Base-by-base conservation (phyloP, 2,113 vertebrate genomes). In the Psammodynastes pulverulentus region DNA sequence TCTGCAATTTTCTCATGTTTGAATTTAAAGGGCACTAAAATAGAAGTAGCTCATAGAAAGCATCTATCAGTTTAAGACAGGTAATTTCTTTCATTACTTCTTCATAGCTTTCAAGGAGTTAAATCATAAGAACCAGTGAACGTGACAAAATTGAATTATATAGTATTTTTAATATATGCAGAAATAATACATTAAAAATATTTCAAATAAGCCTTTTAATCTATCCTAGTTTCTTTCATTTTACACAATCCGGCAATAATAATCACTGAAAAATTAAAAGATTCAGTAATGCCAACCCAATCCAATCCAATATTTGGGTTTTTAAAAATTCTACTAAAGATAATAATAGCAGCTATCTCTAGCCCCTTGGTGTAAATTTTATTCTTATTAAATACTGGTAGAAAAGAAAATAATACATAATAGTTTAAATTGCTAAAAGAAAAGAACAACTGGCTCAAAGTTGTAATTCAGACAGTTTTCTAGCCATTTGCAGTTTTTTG, bases 1-100 rank as follows among this genome's bases (percentile, higher is more conserved):
- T 97, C 96, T 96, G 96, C 97, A 97, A 97, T 98, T 98, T 97
- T 95, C 96, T 96, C 94, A 93, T 95, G 96, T 96, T 97, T 97
- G 96, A 98, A 97, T 97, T 97, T 92, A 17, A 97, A 97, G 94
- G 97, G 96, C 91, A 95, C 94, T 93, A 97, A 98, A 97, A 97
- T 88, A 97, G 94, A 95, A 93, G 92, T 94, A 96, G 94, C 45
- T 89, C 56, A 96, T 92, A 97, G 91, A 95, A 1, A 95, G 87
- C 79, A 89, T 89, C 91, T 95, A 96, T 95, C 93, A 96, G 92
- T 62, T 19, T 93, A 54, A 96, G 96, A 96, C 89, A 95, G 94
- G 90, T 89, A 3, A 96, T 96, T 94, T 97, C 92, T 87, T 58
- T 97, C 95, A 92, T 96, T 94, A 96, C 86, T 21, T 89, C 15